These are phyloP conservation scores for Papilio helenus DNA, from an alignment of 1,140 invertebrate genomes.

Conservation along the genomic window DNA sequence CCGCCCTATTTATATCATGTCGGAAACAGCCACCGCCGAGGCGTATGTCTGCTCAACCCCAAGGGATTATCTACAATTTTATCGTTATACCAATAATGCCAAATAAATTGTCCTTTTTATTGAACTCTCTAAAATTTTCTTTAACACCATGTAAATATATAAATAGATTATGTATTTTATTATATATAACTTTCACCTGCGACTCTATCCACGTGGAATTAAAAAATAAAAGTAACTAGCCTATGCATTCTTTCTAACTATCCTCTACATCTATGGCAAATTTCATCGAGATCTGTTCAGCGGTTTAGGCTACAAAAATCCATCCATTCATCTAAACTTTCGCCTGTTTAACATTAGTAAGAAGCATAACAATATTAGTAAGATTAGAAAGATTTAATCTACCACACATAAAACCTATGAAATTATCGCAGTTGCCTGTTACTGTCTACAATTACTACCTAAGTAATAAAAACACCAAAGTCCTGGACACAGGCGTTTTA, in stretches of 20 bases:
- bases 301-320: no score
- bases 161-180: background rate
- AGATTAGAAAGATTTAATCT: no score
- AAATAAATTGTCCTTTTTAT: background rate
- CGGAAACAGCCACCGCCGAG: constrained; percentile 25
- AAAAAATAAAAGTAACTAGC: no score
- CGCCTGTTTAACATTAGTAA: no score
- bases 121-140: background rate
- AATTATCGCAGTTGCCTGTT: background rate
- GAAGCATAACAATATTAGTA: no score
- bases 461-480: no score
- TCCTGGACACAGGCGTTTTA: background rate
- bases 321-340: no score
- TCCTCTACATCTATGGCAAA: no score
- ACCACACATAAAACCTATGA: no score
- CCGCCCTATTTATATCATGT: constrained; percentile 37
- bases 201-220: no score
- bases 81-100: background rate
- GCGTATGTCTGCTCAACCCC: constrained; percentile 27
- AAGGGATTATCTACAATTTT: constrained; percentile 25
- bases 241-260: no score
- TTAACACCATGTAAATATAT: background rate
- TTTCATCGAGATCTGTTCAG: no score
- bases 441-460: background rate
- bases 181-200: background rate